Evolutionary conservation across 2,888 invertebrate genomes (phyloP), one percentile per base, ranked within the genome.

Genomic region (Furcula furcula): DNA sequence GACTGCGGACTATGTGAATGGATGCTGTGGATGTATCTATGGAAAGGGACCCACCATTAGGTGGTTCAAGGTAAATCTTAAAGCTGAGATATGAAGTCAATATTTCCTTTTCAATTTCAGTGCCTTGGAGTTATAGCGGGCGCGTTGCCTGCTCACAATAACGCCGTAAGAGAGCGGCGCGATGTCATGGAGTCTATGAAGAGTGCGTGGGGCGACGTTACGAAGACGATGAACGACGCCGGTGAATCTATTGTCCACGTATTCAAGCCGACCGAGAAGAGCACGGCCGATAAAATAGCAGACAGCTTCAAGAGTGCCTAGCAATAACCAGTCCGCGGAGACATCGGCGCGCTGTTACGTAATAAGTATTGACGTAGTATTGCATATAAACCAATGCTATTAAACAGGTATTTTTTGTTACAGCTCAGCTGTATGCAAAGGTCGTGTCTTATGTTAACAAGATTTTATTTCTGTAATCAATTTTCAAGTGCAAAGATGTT

Each of bases 161-260:
- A 18, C 12, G 21, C 9, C 7, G 5, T 36, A 1, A 63, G 81
- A 6, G 55, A 57, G 11, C 78, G 67, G 41, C 75, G 87, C 11
- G 83, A 84, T 34, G 80, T 86, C 0, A 72, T 79, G 77, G 87
- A 86, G 0, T 66, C 80, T 0, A 69, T 86, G 74, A 86, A 82
- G 41, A 60, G 62, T 31, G 83, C 85, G 0, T 84, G 82, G 85
- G 65, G 63, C 12, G 83, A 77, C 16, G 66, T 79, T 25, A 79
- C 78, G 20, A 75, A 65, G 45, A 79, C 83, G 0, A 46, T 86
- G 16, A 70, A 66, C 6, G 70, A 84, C 7, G 87, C 86, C 0
- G 74, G 83, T 0, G 84, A 86, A 31, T 77, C 84, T 0, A 79
- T 86, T 0, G 82, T 86, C 1, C 65, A 85, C 29, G 82, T 80